phyloP scores from a whole-genome alignment of 2,888 invertebrate genomes.

The Troilus luridus region DNA sequence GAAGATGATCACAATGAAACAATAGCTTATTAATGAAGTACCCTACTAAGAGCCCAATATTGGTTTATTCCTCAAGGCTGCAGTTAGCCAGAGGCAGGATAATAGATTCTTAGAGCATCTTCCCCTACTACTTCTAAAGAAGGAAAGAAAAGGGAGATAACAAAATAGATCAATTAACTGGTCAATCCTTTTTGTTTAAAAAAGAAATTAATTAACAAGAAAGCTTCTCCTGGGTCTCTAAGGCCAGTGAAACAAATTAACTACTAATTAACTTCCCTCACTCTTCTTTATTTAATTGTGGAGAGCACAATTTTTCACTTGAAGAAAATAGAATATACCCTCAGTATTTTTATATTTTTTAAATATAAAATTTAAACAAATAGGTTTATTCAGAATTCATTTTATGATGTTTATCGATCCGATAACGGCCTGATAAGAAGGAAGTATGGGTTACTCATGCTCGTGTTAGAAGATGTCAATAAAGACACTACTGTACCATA shows the following conservation, averaged over 20 bases:
- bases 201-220: conserved; percentile 13
- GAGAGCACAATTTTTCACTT: neutral
- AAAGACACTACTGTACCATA: too few relatives aligned
- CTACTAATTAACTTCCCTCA: neutral
- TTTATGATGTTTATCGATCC: neutral
- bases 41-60: too few relatives aligned
- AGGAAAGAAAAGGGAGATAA: neutral
- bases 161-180: neutral
- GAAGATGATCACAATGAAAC: too few relatives aligned
- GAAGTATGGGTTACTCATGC: too few relatives aligned
- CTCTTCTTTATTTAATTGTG: neutral
- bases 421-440: too few relatives aligned
- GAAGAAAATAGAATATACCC: neutral
- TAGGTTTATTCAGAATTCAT: neutral
- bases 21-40: too few relatives aligned
- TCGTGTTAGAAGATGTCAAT: too few relatives aligned
- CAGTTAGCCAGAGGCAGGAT: neutral
- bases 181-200: neutral
- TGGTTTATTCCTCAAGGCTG: too few relatives aligned
- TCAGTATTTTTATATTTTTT: neutral
- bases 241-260: neutral
- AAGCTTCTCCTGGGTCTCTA: neutral
- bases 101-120: neutral
- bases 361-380: neutral
- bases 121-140: neutral